These are phyloP conservation scores for Oenanthe melanoleuca DNA, from an alignment of 2,113 vertebrate species.

Conservation along the genomic window DNA sequence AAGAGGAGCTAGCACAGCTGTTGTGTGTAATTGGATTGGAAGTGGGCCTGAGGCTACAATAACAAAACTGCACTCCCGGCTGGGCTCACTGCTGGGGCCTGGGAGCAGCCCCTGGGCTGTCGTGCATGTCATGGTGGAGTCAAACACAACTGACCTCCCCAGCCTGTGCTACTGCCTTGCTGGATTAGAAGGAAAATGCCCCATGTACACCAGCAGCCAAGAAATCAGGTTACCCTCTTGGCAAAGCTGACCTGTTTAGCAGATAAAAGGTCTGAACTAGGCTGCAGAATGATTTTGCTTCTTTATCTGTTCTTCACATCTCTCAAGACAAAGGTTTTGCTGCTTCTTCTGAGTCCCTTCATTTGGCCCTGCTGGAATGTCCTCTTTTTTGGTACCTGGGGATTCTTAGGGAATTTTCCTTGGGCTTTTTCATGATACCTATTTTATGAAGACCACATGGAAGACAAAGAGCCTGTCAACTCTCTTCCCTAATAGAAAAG, in stretches of 20 bases:
- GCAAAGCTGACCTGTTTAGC: neutral
- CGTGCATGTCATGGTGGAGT: neutral
- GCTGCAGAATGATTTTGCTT: neutral
- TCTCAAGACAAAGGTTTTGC: neutral
- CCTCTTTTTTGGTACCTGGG: neutral
- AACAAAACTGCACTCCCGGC: constrained; percentile 19
- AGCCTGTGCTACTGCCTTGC: neutral
- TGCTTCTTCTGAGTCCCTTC: neutral
- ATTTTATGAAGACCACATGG: neutral
- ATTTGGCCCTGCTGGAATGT: neutral
- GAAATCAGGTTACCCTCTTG: neutral
- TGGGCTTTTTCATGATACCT: neutral
- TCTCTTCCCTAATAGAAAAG: neutral
- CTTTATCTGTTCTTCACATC: neutral
- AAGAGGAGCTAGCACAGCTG: constrained; percentile 29
- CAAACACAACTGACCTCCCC: constrained; percentile 2
- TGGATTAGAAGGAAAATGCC: neutral
- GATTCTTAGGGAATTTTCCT: neutral
- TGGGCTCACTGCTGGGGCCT: neutral
- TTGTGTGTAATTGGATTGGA: constrained; percentile 65
- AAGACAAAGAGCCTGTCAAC: neutral
- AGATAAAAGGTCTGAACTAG: neutral
- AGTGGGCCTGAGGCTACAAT: constrained; percentile 38
- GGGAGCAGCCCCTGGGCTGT: constrained; percentile 43
- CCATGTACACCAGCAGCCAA: neutral